A percentile compares a stretch with the other conserved stretches of the same genome.
phyloP scores from a whole-genome alignment of 2,888 invertebrate species.

The Luperina testacea region DNA sequence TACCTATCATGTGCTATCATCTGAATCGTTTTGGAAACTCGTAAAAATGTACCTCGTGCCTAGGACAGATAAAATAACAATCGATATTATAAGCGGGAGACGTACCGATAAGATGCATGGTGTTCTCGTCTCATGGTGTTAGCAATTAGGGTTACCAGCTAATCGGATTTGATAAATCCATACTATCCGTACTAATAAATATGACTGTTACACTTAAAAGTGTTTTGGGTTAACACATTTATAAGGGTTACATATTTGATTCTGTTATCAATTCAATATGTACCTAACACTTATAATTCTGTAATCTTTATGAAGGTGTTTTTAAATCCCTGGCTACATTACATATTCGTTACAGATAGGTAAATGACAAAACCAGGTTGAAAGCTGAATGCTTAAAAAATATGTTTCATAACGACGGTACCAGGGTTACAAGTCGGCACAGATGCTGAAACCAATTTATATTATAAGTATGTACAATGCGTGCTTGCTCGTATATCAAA shows the following conservation, averaged over 20 bases:
- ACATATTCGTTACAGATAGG: slow-evolving; percentile 24
- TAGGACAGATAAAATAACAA: slow-evolving; percentile 19
- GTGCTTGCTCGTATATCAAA: slow-evolving; percentile 44
- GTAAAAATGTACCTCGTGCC: slow-evolving; percentile 18
- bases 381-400: slow-evolving; percentile 30
- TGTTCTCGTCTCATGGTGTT: too few relatives aligned
- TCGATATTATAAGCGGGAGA: slow-evolving; percentile 1
- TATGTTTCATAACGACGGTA: slow-evolving; percentile 14
- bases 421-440: slow-evolving; percentile 17
- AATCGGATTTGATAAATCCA: too few relatives aligned
- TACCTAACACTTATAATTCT: too few relatives aligned
- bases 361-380: slow-evolving; percentile 9
- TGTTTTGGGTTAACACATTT: too few relatives aligned
- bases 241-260: too few relatives aligned
- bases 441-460: slow-evolving; percentile 19
- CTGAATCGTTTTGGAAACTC: slow-evolving; percentile 30
- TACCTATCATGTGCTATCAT: slow-evolving; percentile 38
- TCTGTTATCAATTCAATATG: too few relatives aligned
- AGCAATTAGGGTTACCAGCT: background rate
- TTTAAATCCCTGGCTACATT: background rate
- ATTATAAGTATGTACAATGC: slow-evolving; percentile 24
- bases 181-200: too few relatives aligned
- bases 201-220: too few relatives aligned
- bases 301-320: too few relatives aligned
- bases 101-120: background rate